Base-by-base conservation (phyloP, 2,113 vertebrate genomes). In the Cyanistes caeruleus region DNA sequence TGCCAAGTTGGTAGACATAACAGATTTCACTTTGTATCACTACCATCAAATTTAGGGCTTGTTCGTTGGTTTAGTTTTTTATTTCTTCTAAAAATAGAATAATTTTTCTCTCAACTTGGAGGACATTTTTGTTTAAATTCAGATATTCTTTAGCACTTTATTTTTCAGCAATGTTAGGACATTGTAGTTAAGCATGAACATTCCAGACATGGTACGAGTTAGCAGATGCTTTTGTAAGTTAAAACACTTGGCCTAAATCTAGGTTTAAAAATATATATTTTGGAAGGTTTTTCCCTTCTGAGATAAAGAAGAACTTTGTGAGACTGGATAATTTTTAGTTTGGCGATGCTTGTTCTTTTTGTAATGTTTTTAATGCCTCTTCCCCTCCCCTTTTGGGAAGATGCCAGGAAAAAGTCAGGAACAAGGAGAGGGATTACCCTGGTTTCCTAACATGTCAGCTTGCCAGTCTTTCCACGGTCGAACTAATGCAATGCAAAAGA, bases 341-440 rank as follows among this genome's bases (percentile, higher is more conserved):
- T 89, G 56, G 84, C 6, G 2, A 31, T 63, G 59, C 78, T 91
- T 46, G 11, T 65, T 93, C 46, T 74, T 80, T 83, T 63, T 0
- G 0, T 92, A 70, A 52, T 77, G 91, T 74, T 96, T 93, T 84
- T 35, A 43, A 39, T 19, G 84, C n/a, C 18, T 44, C 39, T 84
- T 74, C 63, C 70, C 89, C 87, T 75, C 68, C 84, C 39, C 8
- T 27, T 13, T 52, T 86, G 93, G 90, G 60, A 48, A 33, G 39
- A 9, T 20, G 95, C 95, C 95, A 90, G 79, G 92, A 81, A 89
- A 83, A 70, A 68, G 39, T 68, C 49, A 46, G 46, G 35, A 88
- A 41, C 27, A 35, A 58, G 56, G 49, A 68, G n/a, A 72, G 88
- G 79, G 88, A 91, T 95, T 95, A 84, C 72, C 35, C 70, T 84